phyloP scores from a whole-genome alignment of 2,888 invertebrate genomes.

The Andrena praecox region DNA sequence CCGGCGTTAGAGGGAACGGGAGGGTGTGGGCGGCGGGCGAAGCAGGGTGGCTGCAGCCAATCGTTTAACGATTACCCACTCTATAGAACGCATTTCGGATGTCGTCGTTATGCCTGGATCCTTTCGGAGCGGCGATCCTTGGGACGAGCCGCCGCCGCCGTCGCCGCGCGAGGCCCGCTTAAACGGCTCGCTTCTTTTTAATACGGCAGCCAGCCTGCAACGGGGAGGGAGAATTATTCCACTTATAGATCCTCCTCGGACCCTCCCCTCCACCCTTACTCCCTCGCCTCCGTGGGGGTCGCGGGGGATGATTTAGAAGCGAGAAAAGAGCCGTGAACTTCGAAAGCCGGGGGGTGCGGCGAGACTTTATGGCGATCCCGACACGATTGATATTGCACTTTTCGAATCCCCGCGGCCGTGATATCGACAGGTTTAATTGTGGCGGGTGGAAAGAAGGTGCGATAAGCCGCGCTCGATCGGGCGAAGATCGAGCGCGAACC shows the following conservation, averaged over 20 bases:
- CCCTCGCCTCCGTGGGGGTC: neutral
- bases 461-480: slow-evolving; percentile 17
- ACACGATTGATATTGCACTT: slow-evolving; percentile 28
- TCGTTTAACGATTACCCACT: slow-evolving; percentile 84
- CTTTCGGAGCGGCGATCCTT: slow-evolving; percentile 68
- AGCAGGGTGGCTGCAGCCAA: slow-evolving; percentile 79
- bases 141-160: slow-evolving; percentile 33
- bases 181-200: slow-evolving; percentile 53
- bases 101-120: slow-evolving; percentile 79
- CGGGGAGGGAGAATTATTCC: slow-evolving; percentile 31
- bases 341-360: neutral
- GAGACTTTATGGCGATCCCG: slow-evolving; percentile 32
- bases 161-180: slow-evolving; percentile 16
- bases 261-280: neutral
- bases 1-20: slow-evolving; percentile 30
- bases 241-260: slow-evolving; percentile 26
- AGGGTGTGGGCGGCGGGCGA: slow-evolving; percentile 40
- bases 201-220: neutral
- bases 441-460: slow-evolving; percentile 17
- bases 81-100: slow-evolving; percentile 82
- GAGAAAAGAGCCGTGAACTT: neutral
- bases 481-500: slow-evolving; percentile 7
- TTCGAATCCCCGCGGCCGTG: slow-evolving; percentile 9
- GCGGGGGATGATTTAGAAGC: slow-evolving; percentile 38
- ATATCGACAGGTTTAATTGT: slow-evolving; percentile 46